Evolutionary conservation across 2,113 vertebrate genomes (phyloP), one percentile per base, ranked within the genome.

Genomic region (Cricetomys ansorgei): DNA sequence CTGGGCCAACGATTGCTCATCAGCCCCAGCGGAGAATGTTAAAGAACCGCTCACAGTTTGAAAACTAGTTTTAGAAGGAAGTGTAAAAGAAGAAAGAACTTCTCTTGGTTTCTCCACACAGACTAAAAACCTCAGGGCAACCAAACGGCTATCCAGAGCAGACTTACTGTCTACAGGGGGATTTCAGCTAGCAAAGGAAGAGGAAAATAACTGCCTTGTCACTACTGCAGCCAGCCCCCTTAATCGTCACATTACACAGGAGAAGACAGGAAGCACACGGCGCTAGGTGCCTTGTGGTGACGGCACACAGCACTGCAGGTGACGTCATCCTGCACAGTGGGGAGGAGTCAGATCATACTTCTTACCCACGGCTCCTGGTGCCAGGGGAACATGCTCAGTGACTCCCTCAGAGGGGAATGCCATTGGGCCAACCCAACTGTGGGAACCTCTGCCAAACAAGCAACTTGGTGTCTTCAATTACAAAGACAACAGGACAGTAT

Each of bases 201-300:
- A 34, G 17, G 50, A n/a, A 69, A 83, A 43, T 19, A 62, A 25
- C 1, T 17, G 23, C 37, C 40, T 10, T 10, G 10, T 43, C 29
- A 9, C 87, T n/a, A 40, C 21, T n/a, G 40, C 8, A 67, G 45
- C 27, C 27, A 45, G 2, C n/a, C 23, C 13, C 15, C 25, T 55
- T 31, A 50, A 55, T 11, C 59, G 31, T 5, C 50, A 25, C 10
- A 64, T 23, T 87, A 87, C 31, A 83, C 23, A n/a, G 3, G 1
- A 15, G 15, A 27, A 6, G 25, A 50, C 31, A 7, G 48, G 40
- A 75, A 53, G 5, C 27, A 59, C 34, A 45, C 3, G n/a, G n/a
- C n/a, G 11, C 11, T 1, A n/a, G 13, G 23, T 11, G n/a, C 43
- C 29, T n/a, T 0, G 13, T 0, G 57, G 19, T 43, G 12, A 25